A percentile compares a stretch with the other conserved stretches of the same genome.
phyloP scores from a whole-genome alignment of 2,888 invertebrate genomes.

The Seira sanloemensis region DNA sequence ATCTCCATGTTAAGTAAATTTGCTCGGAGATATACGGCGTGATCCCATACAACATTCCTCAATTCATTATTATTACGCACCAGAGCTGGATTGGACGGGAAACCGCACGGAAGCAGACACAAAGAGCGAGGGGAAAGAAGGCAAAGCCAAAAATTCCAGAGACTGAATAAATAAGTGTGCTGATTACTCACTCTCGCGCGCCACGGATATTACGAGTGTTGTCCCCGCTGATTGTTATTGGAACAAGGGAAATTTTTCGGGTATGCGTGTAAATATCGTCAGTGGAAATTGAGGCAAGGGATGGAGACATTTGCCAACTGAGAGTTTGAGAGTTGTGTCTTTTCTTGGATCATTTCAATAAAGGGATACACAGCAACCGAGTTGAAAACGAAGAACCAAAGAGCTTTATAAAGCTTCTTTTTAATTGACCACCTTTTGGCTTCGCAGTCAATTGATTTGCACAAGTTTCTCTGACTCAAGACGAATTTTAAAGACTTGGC shows the following conservation, averaged over 20 bases:
- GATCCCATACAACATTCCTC: conserved; percentile 10
- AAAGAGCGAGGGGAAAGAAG: conserved; percentile 8
- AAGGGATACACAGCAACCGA: no score
- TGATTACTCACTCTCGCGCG: conserved; percentile 40
- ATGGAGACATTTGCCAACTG: background rate
- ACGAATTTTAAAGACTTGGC: no score
- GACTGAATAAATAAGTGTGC: conserved; percentile 21
- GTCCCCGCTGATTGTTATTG: background rate
- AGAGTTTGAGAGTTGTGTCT: no score
- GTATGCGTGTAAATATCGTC: background rate
- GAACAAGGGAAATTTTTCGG: background rate
- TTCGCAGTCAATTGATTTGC: no score
- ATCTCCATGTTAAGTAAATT: conserved; percentile 26
- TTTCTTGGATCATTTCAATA: no score
- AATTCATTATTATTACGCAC: conserved; percentile 3
- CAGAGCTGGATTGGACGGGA: conserved; percentile 30
- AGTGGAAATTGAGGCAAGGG: background rate
- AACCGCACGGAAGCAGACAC: conserved; percentile 30
- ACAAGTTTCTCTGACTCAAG: no score
- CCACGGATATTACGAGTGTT: background rate
- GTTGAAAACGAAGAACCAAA: no score
- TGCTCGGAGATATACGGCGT: conserved; percentile 4
- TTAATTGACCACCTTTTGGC: no score
- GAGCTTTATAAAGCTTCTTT: no score
- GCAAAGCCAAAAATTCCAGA: background rate